Percentiles rank a stretch among this genome's conserved stretches.
phyloP scores from a whole-genome alignment of 2,888 invertebrate species.

The Troides oblongomaculatus region DNA sequence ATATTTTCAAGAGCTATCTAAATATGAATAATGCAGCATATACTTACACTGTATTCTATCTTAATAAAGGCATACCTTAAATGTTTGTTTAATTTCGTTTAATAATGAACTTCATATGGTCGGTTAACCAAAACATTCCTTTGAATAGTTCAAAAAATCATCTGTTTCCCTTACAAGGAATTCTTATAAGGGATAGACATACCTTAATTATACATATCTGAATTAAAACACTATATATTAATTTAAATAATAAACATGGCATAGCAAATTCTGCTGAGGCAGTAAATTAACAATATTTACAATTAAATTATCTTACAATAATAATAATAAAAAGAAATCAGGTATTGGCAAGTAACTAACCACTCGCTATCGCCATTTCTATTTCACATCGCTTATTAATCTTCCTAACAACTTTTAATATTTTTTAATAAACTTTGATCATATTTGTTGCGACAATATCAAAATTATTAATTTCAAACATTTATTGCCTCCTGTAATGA shows the following conservation, averaged over 20 bases:
- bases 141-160: neutral
- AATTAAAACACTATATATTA: constrained; percentile 31
- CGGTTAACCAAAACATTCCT: neutral
- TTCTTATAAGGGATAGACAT: neutral
- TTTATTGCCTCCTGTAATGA: no score
- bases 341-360: constrained; percentile 14
- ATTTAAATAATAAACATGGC: constrained; percentile 53
- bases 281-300: constrained; percentile 64
- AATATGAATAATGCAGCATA: constrained; percentile 1
- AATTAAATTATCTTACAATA: constrained; percentile 34
- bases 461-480: no score
- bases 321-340: constrained; percentile 20
- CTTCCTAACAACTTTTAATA: neutral
- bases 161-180: neutral
- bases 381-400: neutral
- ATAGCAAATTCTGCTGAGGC: constrained; percentile 41
- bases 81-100: constrained; percentile 18
- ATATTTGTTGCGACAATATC: no score
- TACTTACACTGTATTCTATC: neutral
- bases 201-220: constrained; percentile 14
- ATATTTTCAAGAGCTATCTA: neutral
- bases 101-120: neutral
- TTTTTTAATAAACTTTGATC: neutral
- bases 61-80: constrained; percentile 23
- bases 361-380: constrained; percentile 2